A percentile compares a stretch with the other conserved stretches of the same genome.
Conservation (phyloP, 2,113 vertebrate genomes). For the Callaeas wilsoni region DNA sequence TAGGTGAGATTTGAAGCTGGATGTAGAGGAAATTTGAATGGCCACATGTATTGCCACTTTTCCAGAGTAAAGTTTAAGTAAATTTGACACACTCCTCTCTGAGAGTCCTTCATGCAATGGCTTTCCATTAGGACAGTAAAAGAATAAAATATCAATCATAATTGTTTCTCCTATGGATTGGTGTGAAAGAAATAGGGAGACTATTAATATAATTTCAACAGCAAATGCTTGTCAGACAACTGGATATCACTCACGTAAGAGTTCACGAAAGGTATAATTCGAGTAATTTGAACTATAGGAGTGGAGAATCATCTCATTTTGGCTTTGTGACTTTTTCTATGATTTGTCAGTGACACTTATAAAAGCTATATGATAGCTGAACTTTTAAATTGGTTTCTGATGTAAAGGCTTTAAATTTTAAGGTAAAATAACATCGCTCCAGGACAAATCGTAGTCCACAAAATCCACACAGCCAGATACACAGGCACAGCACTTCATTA, state of each 20-base stretch:
- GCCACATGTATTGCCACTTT: neutral
- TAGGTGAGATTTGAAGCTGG: neutral
- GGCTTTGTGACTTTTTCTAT: neutral
- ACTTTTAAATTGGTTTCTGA: neutral
- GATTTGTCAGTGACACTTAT: neutral
- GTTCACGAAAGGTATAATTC: neutral
- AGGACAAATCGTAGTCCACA: neutral
- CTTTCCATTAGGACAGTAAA: neutral
- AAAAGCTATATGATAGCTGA: neutral
- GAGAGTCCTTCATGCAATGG: neutral
- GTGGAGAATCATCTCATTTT: neutral
- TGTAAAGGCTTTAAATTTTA: neutral
- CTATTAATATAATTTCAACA: neutral
- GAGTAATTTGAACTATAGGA: neutral
- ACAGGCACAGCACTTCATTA: neutral
- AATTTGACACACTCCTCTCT: neutral
- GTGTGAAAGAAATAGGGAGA: neutral
- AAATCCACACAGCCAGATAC: neutral
- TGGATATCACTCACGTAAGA: neutral
- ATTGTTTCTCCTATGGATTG: neutral
- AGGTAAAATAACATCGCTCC: neutral
- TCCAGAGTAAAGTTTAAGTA: neutral
- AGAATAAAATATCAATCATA: neutral
- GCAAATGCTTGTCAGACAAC: neutral
- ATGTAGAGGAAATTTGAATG: neutral